phyloP scores from a whole-genome alignment of 2,113 vertebrate species.

The Oreotrochilus melanogaster region DNA sequence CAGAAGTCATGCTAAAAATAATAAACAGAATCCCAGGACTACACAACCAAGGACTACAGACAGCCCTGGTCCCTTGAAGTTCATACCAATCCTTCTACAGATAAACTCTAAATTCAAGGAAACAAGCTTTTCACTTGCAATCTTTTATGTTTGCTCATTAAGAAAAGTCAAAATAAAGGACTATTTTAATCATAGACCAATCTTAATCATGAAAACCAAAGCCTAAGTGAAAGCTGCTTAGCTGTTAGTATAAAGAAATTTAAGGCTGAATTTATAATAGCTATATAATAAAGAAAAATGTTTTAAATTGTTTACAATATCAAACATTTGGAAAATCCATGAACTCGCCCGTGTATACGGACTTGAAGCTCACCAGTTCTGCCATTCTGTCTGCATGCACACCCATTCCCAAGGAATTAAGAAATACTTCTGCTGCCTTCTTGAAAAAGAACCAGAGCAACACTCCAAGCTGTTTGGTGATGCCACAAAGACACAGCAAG shows the following conservation, averaged over 20 bases:
- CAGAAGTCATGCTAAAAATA: not conserved
- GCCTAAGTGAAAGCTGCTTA: not conserved
- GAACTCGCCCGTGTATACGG: not conserved
- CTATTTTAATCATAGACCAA: no score
- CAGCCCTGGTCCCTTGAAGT: not conserved
- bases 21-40: not conserved
- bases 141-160: not conserved
- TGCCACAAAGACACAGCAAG: accelerated
- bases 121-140: not conserved
- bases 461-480: not conserved
- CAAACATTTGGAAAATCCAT: not conserved
- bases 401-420: no score
- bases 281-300: not conserved
- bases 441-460: not conserved
- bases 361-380: not conserved
- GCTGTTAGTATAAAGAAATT: not conserved
- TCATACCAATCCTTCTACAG: not conserved
- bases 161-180: not conserved
- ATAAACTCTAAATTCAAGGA: no score
- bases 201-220: not conserved
- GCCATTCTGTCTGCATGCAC: not conserved
- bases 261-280: not conserved
- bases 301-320: not conserved
- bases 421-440: not conserved
- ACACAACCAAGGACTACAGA: not conserved